Evolutionary conservation across 2,113 vertebrate species (phyloP), one percentile per base, ranked within the genome.

Genomic region (Platichthys flesus): DNA sequence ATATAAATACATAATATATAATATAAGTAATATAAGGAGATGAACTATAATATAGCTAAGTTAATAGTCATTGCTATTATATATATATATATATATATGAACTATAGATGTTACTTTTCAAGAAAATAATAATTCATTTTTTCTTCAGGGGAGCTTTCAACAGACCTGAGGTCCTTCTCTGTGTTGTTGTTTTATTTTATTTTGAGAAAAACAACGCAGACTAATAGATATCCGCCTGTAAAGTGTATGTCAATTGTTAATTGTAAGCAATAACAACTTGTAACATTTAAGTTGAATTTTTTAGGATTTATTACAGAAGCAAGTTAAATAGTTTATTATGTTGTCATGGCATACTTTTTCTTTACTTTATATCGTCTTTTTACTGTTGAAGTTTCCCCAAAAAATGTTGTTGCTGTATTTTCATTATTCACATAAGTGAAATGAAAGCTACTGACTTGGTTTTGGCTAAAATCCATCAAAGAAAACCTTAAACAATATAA

Each of bases 131-230:
- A 31, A 31, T 31, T 7, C 6, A 31, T 31, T 31, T 35, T 37
- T 37, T 37, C 35, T 31, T 31, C 35, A 37, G 35, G 31, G 31
- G 9, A 9, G 35, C 35, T 37, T 37, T 37, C 35, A 37, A 37
- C 35, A 37, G 57, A 59, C 8, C 20, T 59, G 26, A 7, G 16
- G 20, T 59, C 21, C 6, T 6, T 63, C 42, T 61, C 20, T 14
- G 5, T 64, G 21, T 55, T 56, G 23, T 26, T 42, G 10, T 45
- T 72, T 72, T 24, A 54, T 45, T 72, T 72, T 24, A 54, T 40
- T 60, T 71, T 35, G 26, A 12, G 26, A 18, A 23, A 23, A 23
- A 52, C 8, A 60, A 9, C 7, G 35, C 18, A 42, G n/a, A 4
- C n/a, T 12, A 6, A 35, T n/a, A 20, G 58, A 35, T 61, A 37